Conservation (phyloP, 2,888 invertebrate species). For the Dione juno region DNA sequence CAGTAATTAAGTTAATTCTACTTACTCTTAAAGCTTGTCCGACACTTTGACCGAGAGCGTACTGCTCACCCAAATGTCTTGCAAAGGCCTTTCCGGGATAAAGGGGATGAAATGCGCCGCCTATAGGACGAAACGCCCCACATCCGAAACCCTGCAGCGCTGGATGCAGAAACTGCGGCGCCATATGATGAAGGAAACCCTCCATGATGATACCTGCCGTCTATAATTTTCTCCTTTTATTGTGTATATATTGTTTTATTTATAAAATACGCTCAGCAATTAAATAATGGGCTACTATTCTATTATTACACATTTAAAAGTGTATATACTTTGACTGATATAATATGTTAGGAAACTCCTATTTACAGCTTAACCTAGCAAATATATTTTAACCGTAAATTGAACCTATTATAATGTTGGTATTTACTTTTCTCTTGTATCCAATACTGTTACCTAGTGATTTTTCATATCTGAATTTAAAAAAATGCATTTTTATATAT, state of each 20-base stretch:
- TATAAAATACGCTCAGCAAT: slow-evolving; percentile 5
- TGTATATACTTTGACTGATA: too few species aligned
- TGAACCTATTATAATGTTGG: too few species aligned
- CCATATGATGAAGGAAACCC: slow-evolving; percentile 81
- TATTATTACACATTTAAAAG: slow-evolving; percentile 10
- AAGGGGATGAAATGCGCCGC: slow-evolving; percentile 79
- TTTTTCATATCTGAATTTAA: too few species aligned
- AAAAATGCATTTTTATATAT: too few species aligned
- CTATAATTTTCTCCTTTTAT: slow-evolving; percentile 44
- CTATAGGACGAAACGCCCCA: slow-evolving; percentile 79
- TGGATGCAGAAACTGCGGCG: slow-evolving; percentile 80
- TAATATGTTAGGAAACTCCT: too few species aligned
- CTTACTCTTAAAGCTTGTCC: slow-evolving; percentile 77
- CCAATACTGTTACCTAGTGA: too few species aligned
- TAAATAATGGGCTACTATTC: background rate
- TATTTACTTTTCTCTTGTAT: too few species aligned
- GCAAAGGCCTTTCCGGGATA: slow-evolving; percentile 81
- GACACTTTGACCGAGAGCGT: slow-evolving; percentile 77
- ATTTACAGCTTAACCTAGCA: too few species aligned
- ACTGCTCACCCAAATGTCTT: slow-evolving; percentile 78
- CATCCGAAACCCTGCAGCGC: slow-evolving; percentile 81
- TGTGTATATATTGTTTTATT: background rate
- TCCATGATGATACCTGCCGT: slow-evolving; percentile 65
- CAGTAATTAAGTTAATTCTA: background rate
- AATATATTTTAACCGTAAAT: too few species aligned